phyloP scores from a whole-genome alignment of 2,888 invertebrate species.

The Parapristionchus giblindavisi region DNA sequence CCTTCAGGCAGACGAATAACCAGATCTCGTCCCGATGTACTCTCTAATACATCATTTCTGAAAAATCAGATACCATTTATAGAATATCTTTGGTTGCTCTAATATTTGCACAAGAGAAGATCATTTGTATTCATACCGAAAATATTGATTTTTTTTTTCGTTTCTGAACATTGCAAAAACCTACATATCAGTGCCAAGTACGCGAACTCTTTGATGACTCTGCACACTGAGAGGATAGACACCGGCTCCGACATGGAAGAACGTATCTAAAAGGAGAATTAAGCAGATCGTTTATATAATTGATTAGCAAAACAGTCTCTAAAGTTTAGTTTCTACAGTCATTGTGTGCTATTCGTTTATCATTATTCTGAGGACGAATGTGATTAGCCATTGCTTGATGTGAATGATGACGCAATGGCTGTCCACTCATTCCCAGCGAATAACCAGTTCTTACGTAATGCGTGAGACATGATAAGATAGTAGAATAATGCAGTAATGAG shows the following conservation, averaged over 20 bases:
- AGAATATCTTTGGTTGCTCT: no score
- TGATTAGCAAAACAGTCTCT: no score
- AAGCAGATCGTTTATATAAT: neutral
- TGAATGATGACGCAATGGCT: no score
- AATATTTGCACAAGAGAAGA: neutral
- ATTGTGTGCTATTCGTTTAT: no score
- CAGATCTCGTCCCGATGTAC: slow-evolving; percentile 45
- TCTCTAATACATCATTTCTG: slow-evolving; percentile 49
- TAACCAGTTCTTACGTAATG: no score
- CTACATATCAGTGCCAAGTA: slow-evolving; percentile 40
- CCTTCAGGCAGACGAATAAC: slow-evolving; percentile 48
- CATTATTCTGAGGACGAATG: no score
- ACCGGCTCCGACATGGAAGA: slow-evolving; percentile 46
- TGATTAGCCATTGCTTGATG: no score
- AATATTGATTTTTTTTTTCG: neutral
- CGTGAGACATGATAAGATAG: no score
- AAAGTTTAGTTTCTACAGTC: no score
- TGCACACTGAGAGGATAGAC: slow-evolving; percentile 43
- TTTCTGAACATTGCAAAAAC: neutral
- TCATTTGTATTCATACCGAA: neutral
- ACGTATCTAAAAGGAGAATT: slow-evolving; percentile 40
- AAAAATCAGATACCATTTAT: slow-evolving; percentile 29
- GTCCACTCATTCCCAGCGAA: no score
- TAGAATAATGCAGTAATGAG: no score
- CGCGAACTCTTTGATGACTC: slow-evolving; percentile 39